phyloP scores from a whole-genome alignment of 30 jellyfish, hydroid and myxozoan species.

The Cassiopea andromeda region DNA sequence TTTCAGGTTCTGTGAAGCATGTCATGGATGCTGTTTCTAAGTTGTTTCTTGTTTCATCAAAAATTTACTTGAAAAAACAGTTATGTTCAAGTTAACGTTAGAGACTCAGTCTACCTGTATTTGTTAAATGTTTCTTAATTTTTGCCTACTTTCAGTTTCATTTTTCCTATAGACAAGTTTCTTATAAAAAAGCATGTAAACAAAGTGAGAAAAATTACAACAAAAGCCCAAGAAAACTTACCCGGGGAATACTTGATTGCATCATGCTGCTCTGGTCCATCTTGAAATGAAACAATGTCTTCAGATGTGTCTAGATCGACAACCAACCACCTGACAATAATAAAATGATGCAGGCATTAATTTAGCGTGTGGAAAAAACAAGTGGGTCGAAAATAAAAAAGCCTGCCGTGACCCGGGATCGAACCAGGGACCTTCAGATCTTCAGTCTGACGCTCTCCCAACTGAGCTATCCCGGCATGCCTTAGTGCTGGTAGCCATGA shows the following conservation, averaged over 20 bases:
- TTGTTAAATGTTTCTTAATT: no score
- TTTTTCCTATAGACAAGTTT: no score
- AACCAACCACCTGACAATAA: constrained; percentile 60
- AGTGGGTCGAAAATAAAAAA: constrained; percentile 8
- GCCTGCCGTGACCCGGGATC: constrained; percentile 82
- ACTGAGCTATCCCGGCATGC: constrained; percentile 89
- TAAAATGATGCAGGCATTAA: no score
- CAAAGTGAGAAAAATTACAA: no score
- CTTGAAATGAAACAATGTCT: constrained; percentile 51
- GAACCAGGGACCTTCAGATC: constrained; percentile 92
- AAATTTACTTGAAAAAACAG: no score
- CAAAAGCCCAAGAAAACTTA: not conserved
- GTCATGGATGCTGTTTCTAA: no score
- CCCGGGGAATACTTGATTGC: constrained; percentile 77
- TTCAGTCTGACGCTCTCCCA: constrained; percentile 92
- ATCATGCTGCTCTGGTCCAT: constrained; percentile 77
- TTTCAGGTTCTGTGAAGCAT: no score
- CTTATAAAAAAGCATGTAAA: no score
- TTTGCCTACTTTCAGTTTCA: no score
- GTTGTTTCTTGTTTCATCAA: no score
- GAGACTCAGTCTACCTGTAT: no score
- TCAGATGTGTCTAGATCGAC: constrained; percentile 64
- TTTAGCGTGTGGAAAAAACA: not conserved
- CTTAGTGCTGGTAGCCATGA: not conserved
- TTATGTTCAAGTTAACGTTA: no score